Percentiles rank a stretch among this genome's conserved stretches.
These are phyloP conservation scores for Dissostichus mawsoni DNA, from an alignment of 2,113 vertebrate species.

Conservation along the genomic window DNA sequence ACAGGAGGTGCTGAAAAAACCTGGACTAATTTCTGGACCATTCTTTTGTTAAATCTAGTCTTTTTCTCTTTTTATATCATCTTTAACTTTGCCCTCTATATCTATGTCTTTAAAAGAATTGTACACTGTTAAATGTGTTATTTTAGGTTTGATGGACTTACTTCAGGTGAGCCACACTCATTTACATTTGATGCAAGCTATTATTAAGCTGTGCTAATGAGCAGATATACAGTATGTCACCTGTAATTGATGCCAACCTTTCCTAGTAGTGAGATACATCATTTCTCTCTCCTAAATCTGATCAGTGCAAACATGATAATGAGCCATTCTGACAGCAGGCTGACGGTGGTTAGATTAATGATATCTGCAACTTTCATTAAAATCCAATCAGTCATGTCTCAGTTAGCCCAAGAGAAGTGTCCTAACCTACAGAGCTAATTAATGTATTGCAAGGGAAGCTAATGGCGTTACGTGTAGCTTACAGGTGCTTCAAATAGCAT, in stretches of 20 bases:
- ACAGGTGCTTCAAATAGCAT: not conserved
- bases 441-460: slow-evolving; percentile 10
- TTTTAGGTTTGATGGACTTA: too few relatives aligned
- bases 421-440: slow-evolving; percentile 38
- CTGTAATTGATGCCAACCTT: slow-evolving; percentile 9
- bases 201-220: too few relatives aligned
- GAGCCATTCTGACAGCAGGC: slow-evolving; percentile 37
- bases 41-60: too few relatives aligned
- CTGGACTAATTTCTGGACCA: too few relatives aligned
- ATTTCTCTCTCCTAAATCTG: slow-evolving; percentile 18
- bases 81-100: too few relatives aligned
- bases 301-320: slow-evolving; percentile 26
- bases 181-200: too few relatives aligned
- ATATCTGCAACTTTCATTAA: slow-evolving; percentile 51
- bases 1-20: too few relatives aligned
- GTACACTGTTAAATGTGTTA: too few relatives aligned
- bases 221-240: not conserved
- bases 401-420: slow-evolving; percentile 34
- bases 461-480: slow-evolving; percentile 11
- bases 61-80: too few relatives aligned
- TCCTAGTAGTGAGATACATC: not conserved
- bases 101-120: too few relatives aligned
- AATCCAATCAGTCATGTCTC: slow-evolving; percentile 62
- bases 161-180: too few relatives aligned
- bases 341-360: slow-evolving; percentile 36